These are phyloP conservation scores for Ondatra zibethicus DNA, from an alignment of 2,113 vertebrate species.

Conservation along the genomic window DNA sequence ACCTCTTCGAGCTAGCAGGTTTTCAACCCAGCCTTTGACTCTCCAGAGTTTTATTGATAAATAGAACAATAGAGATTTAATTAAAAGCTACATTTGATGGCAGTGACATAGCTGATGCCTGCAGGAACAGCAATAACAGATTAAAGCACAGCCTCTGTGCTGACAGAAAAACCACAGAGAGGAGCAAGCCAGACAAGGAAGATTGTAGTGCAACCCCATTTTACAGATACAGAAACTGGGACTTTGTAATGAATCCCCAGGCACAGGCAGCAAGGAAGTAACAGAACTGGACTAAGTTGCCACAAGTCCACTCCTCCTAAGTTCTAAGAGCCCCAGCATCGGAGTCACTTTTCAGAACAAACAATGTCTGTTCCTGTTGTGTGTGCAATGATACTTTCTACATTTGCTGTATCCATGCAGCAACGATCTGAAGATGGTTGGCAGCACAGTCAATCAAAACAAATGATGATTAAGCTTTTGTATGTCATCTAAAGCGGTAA, in stretches of 20 bases:
- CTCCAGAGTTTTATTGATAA: not conserved
- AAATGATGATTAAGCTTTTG: not conserved
- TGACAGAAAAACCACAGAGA: not conserved
- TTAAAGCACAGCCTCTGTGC: not conserved
- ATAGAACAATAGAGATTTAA: not conserved
- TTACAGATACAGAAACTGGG: not conserved
- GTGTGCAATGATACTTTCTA: not conserved
- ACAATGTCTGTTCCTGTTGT: not conserved
- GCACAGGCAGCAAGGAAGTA: not conserved
- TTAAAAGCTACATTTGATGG: not conserved
- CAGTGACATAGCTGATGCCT: not conserved
- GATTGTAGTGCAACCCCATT: not conserved
- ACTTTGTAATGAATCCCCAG: not conserved
- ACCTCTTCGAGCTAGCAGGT: not conserved
- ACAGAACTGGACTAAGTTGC: no score
- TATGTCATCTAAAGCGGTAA: not conserved
- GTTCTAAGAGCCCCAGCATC: not conserved
- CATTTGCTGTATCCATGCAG: not conserved
- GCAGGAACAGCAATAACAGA: not conserved
- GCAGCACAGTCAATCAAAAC: not conserved
- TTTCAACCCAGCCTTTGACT: not conserved
- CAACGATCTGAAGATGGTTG: not conserved
- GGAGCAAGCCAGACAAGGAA: not conserved
- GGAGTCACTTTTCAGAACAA: not conserved
- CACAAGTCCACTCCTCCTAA: not conserved